Percentiles rank a stretch among this genome's conserved stretches.
These are phyloP conservation scores for Pungitius pungitius DNA, from an alignment of 2,113 vertebrate genomes.

Conservation along the genomic window DNA sequence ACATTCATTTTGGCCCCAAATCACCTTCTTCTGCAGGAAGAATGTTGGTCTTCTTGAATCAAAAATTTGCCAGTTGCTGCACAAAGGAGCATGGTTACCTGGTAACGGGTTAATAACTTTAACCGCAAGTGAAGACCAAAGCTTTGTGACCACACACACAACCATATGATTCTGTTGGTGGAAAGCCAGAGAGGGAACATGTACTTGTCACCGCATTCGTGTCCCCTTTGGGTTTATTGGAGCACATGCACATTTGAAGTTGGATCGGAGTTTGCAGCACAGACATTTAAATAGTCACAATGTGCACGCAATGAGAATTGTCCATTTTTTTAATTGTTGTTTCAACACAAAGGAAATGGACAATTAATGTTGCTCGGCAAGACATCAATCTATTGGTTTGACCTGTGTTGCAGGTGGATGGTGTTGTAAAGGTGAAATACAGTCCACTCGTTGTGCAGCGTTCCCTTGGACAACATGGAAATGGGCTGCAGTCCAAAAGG, in stretches of 20 bases:
- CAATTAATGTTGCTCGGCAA: too few relatives aligned
- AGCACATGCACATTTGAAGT: slow-evolving; percentile 2
- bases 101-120: background rate
- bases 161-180: background rate
- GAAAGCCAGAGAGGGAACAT: background rate
- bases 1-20: background rate
- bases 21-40: background rate
- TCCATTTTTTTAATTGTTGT: too few relatives aligned
- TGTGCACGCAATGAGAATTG: too few relatives aligned
- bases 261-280: too few relatives aligned
- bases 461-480: background rate
- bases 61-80: background rate
- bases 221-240: background rate
- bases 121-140: background rate
- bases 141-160: background rate
- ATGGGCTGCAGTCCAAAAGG: background rate
- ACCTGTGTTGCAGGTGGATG: background rate
- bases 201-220: background rate
- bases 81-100: background rate
- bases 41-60: background rate
- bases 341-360: too few relatives aligned
- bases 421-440: background rate
- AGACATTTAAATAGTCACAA: too few relatives aligned
- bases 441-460: background rate
- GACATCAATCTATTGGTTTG: too few relatives aligned